Percentiles rank a stretch among this genome's conserved stretches.
Evolutionary conservation across 64 coral and sea anemone species (phyloP).

Genomic region (Pocillopora verrucosa): DNA sequence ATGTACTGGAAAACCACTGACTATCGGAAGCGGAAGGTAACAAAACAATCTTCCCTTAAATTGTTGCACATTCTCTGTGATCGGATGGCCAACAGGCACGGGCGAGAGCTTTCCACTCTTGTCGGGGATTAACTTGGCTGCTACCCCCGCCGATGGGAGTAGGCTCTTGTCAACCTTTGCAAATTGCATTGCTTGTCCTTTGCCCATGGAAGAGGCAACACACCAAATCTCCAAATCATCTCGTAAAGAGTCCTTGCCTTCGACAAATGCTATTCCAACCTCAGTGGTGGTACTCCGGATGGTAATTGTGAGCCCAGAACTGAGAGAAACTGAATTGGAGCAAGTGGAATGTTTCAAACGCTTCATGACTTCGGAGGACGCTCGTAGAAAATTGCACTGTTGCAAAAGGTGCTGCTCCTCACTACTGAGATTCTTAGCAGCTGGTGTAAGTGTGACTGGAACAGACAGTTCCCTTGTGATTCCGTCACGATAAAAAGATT

Average conservation of each 20-base stretch:
- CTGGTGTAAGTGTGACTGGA: slow-evolving; percentile 31
- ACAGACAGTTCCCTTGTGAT: slow-evolving; percentile 27
- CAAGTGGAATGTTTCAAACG: too few species aligned
- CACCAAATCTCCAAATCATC: slow-evolving; percentile 36
- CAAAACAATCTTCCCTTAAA: slow-evolving; percentile 51
- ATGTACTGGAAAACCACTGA: slow-evolving; percentile 82
- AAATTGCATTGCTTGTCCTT: slow-evolving; percentile 28
- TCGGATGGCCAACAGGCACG: slow-evolving; percentile 10
- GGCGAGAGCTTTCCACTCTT: slow-evolving; percentile 20
- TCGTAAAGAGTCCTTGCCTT: not conserved
- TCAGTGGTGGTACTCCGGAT: not conserved
- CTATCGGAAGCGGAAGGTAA: slow-evolving; percentile 66
- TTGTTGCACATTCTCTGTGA: not conserved
- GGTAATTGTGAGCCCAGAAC: slow-evolving; percentile 27
- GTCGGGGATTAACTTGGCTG: slow-evolving; percentile 29
- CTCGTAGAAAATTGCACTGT: slow-evolving; percentile 66
- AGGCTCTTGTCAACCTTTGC: slow-evolving; percentile 33
- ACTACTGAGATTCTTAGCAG: not conserved
- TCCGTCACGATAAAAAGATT: not conserved
- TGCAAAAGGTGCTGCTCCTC: slow-evolving; percentile 47
- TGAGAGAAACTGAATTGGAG: not conserved
- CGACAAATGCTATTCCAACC: slow-evolving; percentile 18
- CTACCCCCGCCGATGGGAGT: slow-evolving; percentile 68
- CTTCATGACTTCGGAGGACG: not conserved
- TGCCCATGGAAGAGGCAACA: slow-evolving; percentile 59